Conservation (phyloP, 2,113 vertebrate species). For the Muscicapa adusta region DNA sequence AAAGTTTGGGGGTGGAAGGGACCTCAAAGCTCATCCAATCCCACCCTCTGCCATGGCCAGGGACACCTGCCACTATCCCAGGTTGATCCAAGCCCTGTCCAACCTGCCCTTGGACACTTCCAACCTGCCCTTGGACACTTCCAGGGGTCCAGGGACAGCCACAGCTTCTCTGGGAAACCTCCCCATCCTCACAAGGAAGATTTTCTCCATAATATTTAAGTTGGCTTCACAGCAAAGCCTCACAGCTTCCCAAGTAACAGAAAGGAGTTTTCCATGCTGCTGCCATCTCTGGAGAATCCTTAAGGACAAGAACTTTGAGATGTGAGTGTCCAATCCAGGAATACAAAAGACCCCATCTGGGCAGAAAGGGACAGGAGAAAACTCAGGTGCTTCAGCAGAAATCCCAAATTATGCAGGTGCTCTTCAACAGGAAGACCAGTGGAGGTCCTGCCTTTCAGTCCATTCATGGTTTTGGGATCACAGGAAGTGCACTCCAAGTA, state of each 20-base stretch:
- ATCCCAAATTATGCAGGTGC: neutral
- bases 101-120: neutral
- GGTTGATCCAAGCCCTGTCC: accelerated
- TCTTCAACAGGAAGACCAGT: neutral
- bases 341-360: neutral
- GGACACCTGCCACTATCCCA: neutral
- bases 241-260: neutral
- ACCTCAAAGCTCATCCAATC: accelerated
- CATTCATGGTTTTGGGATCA: neutral
- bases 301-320: neutral
- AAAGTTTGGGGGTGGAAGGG: neutral
- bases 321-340: neutral
- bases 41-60: neutral
- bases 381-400: neutral
- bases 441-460: neutral
- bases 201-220: neutral
- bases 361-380: neutral
- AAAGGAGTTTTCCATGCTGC: neutral
- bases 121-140: neutral
- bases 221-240: neutral
- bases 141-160: neutral
- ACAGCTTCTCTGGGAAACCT: neutral
- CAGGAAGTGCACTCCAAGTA: neutral
- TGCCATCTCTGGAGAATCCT: neutral
- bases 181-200: neutral